phyloP scores from a whole-genome alignment of 2,888 invertebrate species.

The Acleris emargana region DNA sequence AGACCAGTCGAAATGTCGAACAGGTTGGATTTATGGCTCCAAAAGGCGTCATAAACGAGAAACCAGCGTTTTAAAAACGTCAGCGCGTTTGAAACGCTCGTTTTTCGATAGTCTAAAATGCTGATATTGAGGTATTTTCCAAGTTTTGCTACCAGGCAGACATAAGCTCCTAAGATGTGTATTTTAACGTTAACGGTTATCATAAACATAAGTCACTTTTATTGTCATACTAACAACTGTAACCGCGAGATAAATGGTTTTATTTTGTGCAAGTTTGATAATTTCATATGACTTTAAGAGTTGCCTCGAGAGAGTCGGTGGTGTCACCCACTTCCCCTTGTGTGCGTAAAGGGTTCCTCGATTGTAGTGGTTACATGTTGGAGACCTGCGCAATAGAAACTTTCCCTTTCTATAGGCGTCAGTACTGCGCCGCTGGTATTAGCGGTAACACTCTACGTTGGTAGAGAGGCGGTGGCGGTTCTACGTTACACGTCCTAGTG shows the following conservation, averaged over 20 bases:
- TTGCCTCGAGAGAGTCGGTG: not conserved
- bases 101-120: not conserved
- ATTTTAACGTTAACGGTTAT: not conserved
- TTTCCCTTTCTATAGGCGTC: too few relatives aligned
- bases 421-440: too few relatives aligned
- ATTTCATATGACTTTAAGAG: not conserved
- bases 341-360: not conserved
- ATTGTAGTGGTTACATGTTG: constrained; percentile 4
- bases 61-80: not conserved
- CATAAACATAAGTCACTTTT: not conserved
- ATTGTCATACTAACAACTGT: not conserved
- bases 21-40: not conserved
- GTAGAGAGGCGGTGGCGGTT: too few relatives aligned
- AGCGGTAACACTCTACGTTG: too few relatives aligned
- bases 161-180: not conserved
- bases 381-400: too few relatives aligned
- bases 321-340: constrained; percentile 9
- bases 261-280: not conserved
- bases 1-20: not conserved
- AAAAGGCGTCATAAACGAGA: not conserved
- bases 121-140: not conserved
- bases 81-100: not conserved
- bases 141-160: not conserved
- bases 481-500: too few relatives aligned
- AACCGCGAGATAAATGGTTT: not conserved